Conservation (phyloP, 2,113 vertebrate genomes). For the Xiphias gladius region DNA sequence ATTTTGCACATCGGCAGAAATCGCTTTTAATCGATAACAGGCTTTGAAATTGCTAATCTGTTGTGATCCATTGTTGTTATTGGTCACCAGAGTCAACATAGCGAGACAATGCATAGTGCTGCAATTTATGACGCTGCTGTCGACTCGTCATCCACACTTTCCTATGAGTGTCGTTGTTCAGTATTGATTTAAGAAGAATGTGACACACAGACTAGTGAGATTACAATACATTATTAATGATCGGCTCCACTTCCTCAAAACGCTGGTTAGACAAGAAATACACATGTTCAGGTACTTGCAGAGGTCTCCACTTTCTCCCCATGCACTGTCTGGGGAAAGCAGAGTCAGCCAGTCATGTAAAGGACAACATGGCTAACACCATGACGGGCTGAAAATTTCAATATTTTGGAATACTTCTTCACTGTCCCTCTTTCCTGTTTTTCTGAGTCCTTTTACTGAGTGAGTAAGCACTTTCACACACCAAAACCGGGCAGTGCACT, state of each 20-base stretch:
- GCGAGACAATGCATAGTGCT: neutral
- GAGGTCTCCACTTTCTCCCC: neutral
- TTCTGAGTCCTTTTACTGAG: neutral
- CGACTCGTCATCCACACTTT: conserved; percentile 20
- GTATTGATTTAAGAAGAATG: conserved; percentile 57
- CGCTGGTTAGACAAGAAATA: neutral
- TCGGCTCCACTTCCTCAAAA: conserved; percentile 25
- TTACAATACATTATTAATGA: conserved; percentile 57
- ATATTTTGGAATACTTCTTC: neutral
- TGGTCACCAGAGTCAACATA: conserved; percentile 19
- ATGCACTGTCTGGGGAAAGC: neutral
- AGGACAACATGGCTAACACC: neutral
- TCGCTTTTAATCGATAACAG: conserved; percentile 6
- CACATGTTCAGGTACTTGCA: neutral
- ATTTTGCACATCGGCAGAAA: neutral
- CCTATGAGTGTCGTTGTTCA: conserved; percentile 38
- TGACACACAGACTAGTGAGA: conserved; percentile 39
- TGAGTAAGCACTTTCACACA: neutral
- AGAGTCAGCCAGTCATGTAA: neutral
- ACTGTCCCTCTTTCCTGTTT: neutral
- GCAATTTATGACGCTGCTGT: conserved; percentile 10
- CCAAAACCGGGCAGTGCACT: neutral
- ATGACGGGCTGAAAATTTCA: neutral
- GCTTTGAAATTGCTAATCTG: conserved; percentile 2
- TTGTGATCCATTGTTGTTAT: neutral